Percentiles rank a stretch among this genome's conserved stretches.
Evolutionary conservation across 2,113 vertebrate species (phyloP).

Genomic region (Maccullochella peelii): DNA sequence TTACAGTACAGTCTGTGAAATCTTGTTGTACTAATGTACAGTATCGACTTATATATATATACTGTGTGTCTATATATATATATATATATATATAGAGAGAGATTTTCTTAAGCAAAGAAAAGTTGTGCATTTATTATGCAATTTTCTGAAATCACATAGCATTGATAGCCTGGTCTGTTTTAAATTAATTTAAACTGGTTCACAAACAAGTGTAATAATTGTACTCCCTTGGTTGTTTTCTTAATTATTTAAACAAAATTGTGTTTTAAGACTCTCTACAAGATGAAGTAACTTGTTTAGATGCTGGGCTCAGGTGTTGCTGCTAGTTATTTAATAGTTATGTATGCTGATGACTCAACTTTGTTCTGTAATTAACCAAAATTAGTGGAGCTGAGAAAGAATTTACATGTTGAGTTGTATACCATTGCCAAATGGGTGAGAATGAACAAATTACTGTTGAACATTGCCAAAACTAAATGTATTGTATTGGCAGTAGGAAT

Average conservation of each 20-base stretch:
- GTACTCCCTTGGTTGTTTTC: not conserved
- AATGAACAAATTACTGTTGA: too few relatives aligned
- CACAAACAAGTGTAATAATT: not conserved
- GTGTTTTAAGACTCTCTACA: not conserved
- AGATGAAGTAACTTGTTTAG: not conserved
- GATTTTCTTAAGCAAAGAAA: not conserved
- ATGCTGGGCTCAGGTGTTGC: constrained; percentile 1
- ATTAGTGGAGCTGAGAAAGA: too few relatives aligned
- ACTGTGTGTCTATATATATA: too few relatives aligned
- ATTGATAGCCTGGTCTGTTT: not conserved
- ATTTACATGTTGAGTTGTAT: too few relatives aligned
- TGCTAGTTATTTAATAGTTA: too few relatives aligned
- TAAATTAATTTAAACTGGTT: not conserved
- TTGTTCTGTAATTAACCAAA: too few relatives aligned
- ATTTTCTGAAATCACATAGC: not conserved
- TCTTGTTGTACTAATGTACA: not conserved
- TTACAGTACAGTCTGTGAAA: not conserved
- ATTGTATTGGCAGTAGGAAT: too few relatives aligned
- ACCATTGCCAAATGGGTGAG: too few relatives aligned
- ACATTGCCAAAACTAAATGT: too few relatives aligned
- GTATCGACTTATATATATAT: not conserved
- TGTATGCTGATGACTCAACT: too few relatives aligned
- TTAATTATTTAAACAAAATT: not conserved
- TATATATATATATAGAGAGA: too few relatives aligned
- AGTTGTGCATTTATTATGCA: not conserved